Percentiles rank a stretch among this genome's conserved stretches.
phyloP scores from a whole-genome alignment of 2,797 vertebrate species.

The Chaetophractus vellerosus region DNA sequence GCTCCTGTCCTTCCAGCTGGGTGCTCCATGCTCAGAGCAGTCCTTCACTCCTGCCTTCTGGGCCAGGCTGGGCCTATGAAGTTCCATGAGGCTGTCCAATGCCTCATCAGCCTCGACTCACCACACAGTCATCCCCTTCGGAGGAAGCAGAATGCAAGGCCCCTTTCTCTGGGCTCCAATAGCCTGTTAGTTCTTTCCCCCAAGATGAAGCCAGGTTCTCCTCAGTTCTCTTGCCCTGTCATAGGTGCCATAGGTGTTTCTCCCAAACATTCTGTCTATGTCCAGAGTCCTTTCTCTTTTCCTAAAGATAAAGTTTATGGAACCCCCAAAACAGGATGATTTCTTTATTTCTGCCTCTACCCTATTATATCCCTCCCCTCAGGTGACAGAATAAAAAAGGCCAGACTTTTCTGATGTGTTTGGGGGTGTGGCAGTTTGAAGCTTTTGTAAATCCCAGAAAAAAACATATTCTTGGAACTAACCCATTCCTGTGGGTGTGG shows the following conservation, averaged over 20 bases:
- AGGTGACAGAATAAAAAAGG: neutral
- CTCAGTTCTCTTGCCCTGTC: neutral
- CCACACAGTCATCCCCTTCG: neutral
- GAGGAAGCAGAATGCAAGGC: neutral
- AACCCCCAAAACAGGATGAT: neutral
- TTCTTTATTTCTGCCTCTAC: neutral
- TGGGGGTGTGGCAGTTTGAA: too few relatives aligned
- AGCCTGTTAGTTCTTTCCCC: neutral
- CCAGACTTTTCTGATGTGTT: neutral
- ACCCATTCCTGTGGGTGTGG: too few relatives aligned
- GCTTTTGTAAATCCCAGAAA: too few relatives aligned
- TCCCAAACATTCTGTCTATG: neutral
- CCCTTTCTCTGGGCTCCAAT: too few relatives aligned
- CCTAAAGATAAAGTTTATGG: neutral
- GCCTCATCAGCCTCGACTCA: neutral
- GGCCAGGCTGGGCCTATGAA: neutral
- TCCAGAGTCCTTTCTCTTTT: neutral
- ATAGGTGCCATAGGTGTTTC: neutral
- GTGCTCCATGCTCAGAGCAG: neutral
- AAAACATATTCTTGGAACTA: too few relatives aligned
- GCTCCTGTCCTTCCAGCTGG: neutral
- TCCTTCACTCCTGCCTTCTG: neutral
- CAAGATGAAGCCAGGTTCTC: neutral
- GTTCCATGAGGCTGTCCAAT: neutral
- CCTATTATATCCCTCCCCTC: neutral